phyloP scores from a whole-genome alignment of 2,113 vertebrate species.

The human (Homo sapiens) region GRCh38 chr5:18382001-18382500 shows the following conservation, averaged over 20 bases:
- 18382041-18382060: background rate
- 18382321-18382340: background rate
- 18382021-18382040: background rate
- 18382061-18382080: background rate
- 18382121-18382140: background rate
- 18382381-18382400: constrained; percentile 19
- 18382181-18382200: background rate
- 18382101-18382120: background rate
- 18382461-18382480: constrained; percentile 35
- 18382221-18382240: background rate
- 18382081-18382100: background rate
- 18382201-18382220: background rate
- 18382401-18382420: background rate
- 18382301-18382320: constrained; percentile 29
- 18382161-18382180: background rate
- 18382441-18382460: constrained; percentile 7
- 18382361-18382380: background rate
- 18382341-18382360: constrained; percentile 34
- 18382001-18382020: background rate
- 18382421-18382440: background rate
- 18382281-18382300: constrained; percentile 3
- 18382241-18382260: background rate
- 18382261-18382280: constrained; percentile 14
- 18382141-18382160: background rate
- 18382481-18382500: background rate